Evolutionary conservation across 2,797 vertebrate genomes (phyloP).

Genomic region (Aulostomus chinensis): DNA sequence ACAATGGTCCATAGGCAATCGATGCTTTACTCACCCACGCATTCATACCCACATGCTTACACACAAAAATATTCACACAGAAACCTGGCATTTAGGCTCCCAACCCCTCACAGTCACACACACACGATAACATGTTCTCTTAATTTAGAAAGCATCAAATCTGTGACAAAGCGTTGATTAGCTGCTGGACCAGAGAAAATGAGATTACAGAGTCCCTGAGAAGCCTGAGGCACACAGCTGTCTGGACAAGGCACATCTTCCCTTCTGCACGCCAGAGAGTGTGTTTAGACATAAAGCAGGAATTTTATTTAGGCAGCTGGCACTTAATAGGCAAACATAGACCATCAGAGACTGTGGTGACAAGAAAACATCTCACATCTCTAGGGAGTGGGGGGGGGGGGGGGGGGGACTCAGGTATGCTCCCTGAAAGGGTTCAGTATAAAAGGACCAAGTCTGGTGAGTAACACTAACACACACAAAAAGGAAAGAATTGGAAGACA

Average conservation of each 20-base stretch:
- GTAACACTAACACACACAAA: too few relatives aligned
- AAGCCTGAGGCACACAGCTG: slow-evolving; percentile 42
- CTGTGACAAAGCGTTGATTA: slow-evolving; percentile 25
- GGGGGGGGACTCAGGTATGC: slow-evolving; percentile 17
- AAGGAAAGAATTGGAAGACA: too few relatives aligned
- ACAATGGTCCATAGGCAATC: slow-evolving; percentile 10
- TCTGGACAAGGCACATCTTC: slow-evolving; percentile 41
- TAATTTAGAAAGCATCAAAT: slow-evolving; percentile 42
- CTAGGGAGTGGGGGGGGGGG: too few relatives aligned
- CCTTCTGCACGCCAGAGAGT: slow-evolving; percentile 37
- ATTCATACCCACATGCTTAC: slow-evolving; percentile 18
- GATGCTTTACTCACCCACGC: slow-evolving; percentile 40
- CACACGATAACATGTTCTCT: slow-evolving; percentile 15
- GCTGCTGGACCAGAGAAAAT: slow-evolving; percentile 38
- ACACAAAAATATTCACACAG: slow-evolving; percentile 4
- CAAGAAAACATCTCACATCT: not conserved
- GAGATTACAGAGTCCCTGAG: slow-evolving; percentile 37
- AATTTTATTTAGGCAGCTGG: slow-evolving; percentile 50
- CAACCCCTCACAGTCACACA: slow-evolving; percentile 4
- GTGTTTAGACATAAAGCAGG: slow-evolving; percentile 36
- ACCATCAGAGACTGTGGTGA: slow-evolving; percentile 5
- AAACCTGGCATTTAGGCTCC: not conserved
- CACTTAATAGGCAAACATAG: slow-evolving; percentile 29
- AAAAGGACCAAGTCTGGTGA: too few relatives aligned
- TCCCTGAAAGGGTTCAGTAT: slow-evolving; percentile 14